Evolutionary conservation across 2,888 invertebrate genomes (phyloP).

Genomic region (Phalera bucephala): DNA sequence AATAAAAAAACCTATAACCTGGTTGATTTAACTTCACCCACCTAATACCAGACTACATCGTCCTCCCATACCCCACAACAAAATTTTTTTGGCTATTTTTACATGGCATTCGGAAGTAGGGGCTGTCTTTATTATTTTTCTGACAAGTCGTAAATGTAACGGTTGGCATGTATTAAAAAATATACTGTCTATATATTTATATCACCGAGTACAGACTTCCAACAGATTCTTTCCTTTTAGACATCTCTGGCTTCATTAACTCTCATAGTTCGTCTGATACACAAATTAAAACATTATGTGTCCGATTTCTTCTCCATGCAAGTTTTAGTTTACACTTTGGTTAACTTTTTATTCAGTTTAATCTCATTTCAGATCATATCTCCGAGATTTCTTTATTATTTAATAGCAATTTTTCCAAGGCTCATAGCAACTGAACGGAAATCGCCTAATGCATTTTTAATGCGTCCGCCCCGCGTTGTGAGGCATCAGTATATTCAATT

Average conservation of each 20-base stretch:
- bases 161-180: neutral
- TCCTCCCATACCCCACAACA: no score
- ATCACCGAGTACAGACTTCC: neutral
- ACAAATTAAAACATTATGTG: neutral
- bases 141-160: no score
- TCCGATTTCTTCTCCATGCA: no score
- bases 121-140: no score
- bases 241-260: no score
- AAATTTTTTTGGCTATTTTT: no score
- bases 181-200: neutral
- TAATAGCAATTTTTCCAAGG: slow-evolving; percentile 13
- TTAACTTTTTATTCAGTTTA: neutral
- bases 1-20: no score
- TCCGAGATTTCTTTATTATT: slow-evolving; percentile 15
- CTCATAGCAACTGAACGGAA: slow-evolving; percentile 16
- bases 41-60: no score
- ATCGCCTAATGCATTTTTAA: slow-evolving; percentile 32
- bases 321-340: no score
- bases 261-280: neutral
- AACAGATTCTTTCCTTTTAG: no score
- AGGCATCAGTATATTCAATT: slow-evolving; percentile 17
- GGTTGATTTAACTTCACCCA: no score
- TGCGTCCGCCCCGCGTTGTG: slow-evolving; percentile 19
- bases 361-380: neutral
- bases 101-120: no score